Base-by-base conservation (phyloP, 2,888 invertebrate species). In the Ashinkailepas kermadecensis region DNA sequence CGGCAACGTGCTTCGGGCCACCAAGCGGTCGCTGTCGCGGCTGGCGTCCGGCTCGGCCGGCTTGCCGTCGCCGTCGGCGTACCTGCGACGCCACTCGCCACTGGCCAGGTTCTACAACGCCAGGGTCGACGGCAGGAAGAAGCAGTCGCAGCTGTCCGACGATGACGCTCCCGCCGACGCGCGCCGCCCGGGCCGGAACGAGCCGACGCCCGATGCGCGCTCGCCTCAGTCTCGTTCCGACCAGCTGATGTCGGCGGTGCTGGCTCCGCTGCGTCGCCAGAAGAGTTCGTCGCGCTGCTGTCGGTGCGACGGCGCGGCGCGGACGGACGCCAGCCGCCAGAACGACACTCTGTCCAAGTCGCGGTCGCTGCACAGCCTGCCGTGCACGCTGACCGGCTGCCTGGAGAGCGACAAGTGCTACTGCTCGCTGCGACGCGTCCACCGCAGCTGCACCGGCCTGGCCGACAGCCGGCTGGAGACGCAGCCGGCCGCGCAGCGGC, bases 381-480 rank as follows among this genome's bases (percentile, higher is more conserved):
- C 82, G 86, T 94, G 93, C 86, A 94, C 94, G 85, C 94, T 95
- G 0, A 95, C 95, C 86, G 94, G 94, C 86, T 96, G 95, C 86
- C 91, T 93, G 0, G 86, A 86, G 78, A 86, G 86, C 82, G 86
- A 86, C 81, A 85, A 86, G 81, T 86, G 86, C 82, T 87, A 86
- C 83, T 87, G 87, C 82, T 86, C 86, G 18, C 83, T 87, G 56
- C 65, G 65, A 7, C 54, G 82, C 74, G 58, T 78, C n/a, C 62
- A 57, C 23, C 62, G 70, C 21, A 70, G 65, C 78, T 74, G 82
- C 70, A 79, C 82, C 23, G 80, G 82, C 18, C 82, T 81, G 54
- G 81, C 81, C 74, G 62, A 81, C 18, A 81, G 82, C 59, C 79
- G 67, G 56, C 39, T 67, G n/a, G 83, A 81, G 67, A 65, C 83